phyloP scores from a whole-genome alignment of 2,888 invertebrate genomes.

The Stenodera caucasica region DNA sequence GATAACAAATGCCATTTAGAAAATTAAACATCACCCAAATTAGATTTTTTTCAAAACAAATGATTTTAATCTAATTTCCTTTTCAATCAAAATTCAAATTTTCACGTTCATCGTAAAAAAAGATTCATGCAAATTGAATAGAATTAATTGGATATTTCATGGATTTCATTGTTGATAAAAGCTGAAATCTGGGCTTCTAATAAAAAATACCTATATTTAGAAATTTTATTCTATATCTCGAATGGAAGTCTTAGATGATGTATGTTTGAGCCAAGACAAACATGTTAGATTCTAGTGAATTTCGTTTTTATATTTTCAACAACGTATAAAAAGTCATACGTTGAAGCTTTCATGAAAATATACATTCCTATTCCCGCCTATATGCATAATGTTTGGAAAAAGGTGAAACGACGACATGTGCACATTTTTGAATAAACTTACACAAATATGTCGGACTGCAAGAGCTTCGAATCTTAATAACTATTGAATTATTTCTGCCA shows the following conservation, averaged over 20 bases:
- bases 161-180: too few species aligned
- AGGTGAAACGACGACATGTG: background rate
- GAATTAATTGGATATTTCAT: too few species aligned
- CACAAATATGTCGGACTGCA: too few species aligned
- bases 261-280: background rate
- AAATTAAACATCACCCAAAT: background rate
- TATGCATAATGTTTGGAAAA: background rate
- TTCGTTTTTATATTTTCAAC: background rate
- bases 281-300: background rate
- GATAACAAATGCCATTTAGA: background rate
- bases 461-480: too few species aligned
- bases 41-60: background rate
- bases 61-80: background rate
- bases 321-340: background rate
- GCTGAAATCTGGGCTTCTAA: too few species aligned
- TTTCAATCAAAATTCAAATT: constrained; percentile 1
- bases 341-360: background rate
- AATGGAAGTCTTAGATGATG: background rate
- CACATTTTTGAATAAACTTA: background rate
- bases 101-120: background rate
- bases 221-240: background rate
- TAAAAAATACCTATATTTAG: too few species aligned
- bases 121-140: background rate
- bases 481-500: too few species aligned
- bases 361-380: background rate